These are phyloP conservation scores for Rhegmatorhina hoffmannsi DNA, from an alignment of 2,113 vertebrate genomes.

Conservation along the genomic window DNA sequence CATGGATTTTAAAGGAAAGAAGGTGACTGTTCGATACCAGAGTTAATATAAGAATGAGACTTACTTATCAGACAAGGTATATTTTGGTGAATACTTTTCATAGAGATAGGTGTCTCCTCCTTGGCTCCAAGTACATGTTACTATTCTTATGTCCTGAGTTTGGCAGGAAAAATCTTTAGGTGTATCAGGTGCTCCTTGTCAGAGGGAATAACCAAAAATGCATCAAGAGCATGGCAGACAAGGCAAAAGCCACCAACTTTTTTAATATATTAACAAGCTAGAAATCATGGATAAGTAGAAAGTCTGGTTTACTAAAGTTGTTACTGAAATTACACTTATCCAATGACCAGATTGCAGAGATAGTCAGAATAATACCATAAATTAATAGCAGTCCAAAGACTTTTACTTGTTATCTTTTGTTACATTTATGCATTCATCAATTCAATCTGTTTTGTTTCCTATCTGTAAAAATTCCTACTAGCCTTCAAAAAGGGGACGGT, in stretches of 20 bases:
- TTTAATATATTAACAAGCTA: neutral
- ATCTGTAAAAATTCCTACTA: neutral
- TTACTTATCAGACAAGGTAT: constrained; percentile 69
- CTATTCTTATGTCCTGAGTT: constrained; percentile 65
- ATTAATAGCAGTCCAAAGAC: neutral
- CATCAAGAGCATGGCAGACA: neutral
- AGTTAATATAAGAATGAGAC: neutral
- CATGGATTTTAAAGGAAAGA: neutral
- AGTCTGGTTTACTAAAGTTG: neutral
- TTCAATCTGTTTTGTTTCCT: neutral
- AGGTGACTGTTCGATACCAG: neutral
- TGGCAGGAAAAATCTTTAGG: constrained; percentile 75
- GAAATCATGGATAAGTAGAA: neutral
- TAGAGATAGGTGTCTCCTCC: constrained; percentile 18
- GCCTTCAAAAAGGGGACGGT: neutral
- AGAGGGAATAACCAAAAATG: neutral
- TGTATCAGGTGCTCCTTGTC: constrained; percentile 67
- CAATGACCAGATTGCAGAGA: neutral
- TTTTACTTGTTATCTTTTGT: neutral
- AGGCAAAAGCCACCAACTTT: neutral
- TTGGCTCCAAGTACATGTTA: constrained; percentile 74
- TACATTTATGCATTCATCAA: neutral
- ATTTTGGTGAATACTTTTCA: neutral
- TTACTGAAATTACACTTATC: neutral
- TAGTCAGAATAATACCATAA: neutral